Conservation (phyloP, 1,140 invertebrate species). For the honey bee (Apis mellifera) region Amel_HAv3.1 CM009941.2:1760501-1761000, state of each 20-base stretch:
- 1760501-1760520: background rate
- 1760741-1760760: conserved; percentile 53
- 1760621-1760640: conserved; percentile 66
- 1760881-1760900: no score
- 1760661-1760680: conserved; percentile 82
- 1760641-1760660: conserved; percentile 78
- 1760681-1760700: conserved; percentile 81
- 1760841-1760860: background rate
- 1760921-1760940: no score
- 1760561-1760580: background rate
- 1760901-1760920: no score
- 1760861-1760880: background rate
- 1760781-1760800: background rate
- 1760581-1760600: background rate
- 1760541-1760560: background rate
- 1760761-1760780: conserved; percentile 62
- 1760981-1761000: no score
- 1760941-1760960: no score
- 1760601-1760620: conserved; percentile 68
- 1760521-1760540: background rate
- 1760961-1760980: no score
- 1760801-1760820: conserved; percentile 16
- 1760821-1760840: no score
- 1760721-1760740: conserved; percentile 71
- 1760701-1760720: conserved; percentile 69